Evolutionary conservation across 2,113 vertebrate species (phyloP).

Genomic region (Rissa tridactyla): DNA sequence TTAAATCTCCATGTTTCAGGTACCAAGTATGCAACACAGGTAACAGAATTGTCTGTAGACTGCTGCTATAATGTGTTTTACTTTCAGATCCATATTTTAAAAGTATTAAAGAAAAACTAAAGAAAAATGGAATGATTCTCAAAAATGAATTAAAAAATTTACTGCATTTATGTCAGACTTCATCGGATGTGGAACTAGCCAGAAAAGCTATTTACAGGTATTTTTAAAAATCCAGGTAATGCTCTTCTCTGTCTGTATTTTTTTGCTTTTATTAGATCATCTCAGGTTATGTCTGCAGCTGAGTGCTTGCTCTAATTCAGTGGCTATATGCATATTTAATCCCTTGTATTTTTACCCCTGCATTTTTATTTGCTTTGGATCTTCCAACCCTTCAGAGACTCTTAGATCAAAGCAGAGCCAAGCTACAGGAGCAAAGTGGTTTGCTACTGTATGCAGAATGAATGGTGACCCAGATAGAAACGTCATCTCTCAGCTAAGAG

Average conservation of each 20-base stretch:
- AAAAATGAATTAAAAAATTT: slow-evolving; percentile 83
- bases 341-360: not conserved
- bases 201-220: slow-evolving; percentile 87
- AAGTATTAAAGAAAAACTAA: slow-evolving; percentile 80
- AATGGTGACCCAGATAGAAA: not conserved
- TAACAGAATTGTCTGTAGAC: not conserved
- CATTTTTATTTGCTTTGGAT: not conserved
- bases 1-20: not conserved
- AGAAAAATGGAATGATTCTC: slow-evolving; percentile 78
- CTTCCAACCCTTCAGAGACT: not conserved
- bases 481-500: not conserved
- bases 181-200: slow-evolving; percentile 80
- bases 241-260: not conserved
- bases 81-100: slow-evolving; percentile 82
- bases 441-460: not conserved
- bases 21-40: not conserved
- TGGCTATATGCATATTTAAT: not conserved
- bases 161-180: slow-evolving; percentile 85
- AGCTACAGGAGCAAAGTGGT: not conserved
- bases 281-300: not conserved
- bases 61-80: not conserved
- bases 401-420: not conserved
- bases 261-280: not conserved
- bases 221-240: not conserved
- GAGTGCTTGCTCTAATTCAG: not conserved